Percentiles rank a stretch among this genome's conserved stretches.
phyloP scores from a whole-genome alignment of 2,888 invertebrate species.

The Drosophila fungiperda region DNA sequence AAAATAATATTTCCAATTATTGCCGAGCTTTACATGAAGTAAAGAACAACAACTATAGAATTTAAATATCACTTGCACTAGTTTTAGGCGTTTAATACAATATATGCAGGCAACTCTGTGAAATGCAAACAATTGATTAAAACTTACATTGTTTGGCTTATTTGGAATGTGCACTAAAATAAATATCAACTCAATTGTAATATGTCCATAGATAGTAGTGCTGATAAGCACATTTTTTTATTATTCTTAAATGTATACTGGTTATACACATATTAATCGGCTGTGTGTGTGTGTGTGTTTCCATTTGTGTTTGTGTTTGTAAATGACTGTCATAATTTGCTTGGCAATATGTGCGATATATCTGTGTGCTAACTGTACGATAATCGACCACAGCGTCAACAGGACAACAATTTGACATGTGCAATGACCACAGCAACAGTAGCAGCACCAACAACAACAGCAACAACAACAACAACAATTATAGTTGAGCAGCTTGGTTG shows the following conservation, averaged over 20 bases:
- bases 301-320: slow-evolving; percentile 2
- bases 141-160: background rate
- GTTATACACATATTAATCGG: background rate
- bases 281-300: background rate
- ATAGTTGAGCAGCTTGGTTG: slow-evolving; percentile 5
- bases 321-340: slow-evolving; percentile 53
- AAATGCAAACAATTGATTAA: background rate
- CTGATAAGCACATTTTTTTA: background rate
- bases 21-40: background rate
- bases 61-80: background rate
- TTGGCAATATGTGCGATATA: slow-evolving; percentile 33
- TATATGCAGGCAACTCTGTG: background rate
- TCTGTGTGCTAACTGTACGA: slow-evolving; percentile 63
- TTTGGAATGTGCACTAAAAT: background rate
- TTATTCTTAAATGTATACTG: background rate
- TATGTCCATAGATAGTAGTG: background rate
- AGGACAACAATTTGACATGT: slow-evolving; percentile 46
- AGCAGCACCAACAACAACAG: slow-evolving; percentile 41
- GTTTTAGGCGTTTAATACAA: background rate
- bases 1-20: background rate
- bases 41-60: too few species aligned
- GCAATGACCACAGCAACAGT: slow-evolving; percentile 39
- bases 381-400: slow-evolving; percentile 74
- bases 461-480: slow-evolving; percentile 11
- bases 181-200: background rate